Base-by-base conservation (phyloP, 2,888 invertebrate genomes). In the Eupithecia abbreviata region DNA sequence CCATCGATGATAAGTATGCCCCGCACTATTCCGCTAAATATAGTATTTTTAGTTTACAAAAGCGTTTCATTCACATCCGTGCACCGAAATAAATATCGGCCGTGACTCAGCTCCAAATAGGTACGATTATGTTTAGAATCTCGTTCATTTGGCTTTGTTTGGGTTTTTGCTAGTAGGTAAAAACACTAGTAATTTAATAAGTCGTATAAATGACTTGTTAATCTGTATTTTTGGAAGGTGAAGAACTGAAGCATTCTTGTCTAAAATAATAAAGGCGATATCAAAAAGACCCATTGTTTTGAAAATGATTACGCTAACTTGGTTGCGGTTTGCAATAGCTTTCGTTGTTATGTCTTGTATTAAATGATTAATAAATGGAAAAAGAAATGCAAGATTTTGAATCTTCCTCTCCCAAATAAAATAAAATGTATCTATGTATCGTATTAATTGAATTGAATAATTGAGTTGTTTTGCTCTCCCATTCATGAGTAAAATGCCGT, bases 21-120 rank as follows among this genome's bases (percentile, higher is more conserved):
- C 88, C 75, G 79, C 89, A 78, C 90, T 88, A 86, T 67, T 58
- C 73, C 67, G 81, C 85, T 89, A 91, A 89, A 89, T 88, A 90
- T 91, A 91, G 86, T 86, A 84, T 86, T 88, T 88, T 86, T 86
- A 86, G 87, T 88, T 86, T 86, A 87, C 83, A 87, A 83, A 83
- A 82, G 84, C 84, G 83, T 85, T 87, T 87, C 90, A 91, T 91
- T 90, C 87, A 90, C 83, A 84, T 83, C 84, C 84, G 84, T 82
- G 81, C 77, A 81, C 83, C 82, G 78, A 79, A 83, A 85, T 88
- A 88, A 88, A 88, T 71, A 77, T 84, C 85, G 84, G 76, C 84
- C 86, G 82, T 90, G 90, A 88, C 86, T 90, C 83, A 83, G 79
- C 81, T 80, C 71, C 81, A 82, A 85, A 84, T 85, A 84, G 83